Evolutionary conservation across 1,140 invertebrate genomes (phyloP), one percentile per base, ranked within the genome.

Genomic region (Mya arenaria): DNA sequence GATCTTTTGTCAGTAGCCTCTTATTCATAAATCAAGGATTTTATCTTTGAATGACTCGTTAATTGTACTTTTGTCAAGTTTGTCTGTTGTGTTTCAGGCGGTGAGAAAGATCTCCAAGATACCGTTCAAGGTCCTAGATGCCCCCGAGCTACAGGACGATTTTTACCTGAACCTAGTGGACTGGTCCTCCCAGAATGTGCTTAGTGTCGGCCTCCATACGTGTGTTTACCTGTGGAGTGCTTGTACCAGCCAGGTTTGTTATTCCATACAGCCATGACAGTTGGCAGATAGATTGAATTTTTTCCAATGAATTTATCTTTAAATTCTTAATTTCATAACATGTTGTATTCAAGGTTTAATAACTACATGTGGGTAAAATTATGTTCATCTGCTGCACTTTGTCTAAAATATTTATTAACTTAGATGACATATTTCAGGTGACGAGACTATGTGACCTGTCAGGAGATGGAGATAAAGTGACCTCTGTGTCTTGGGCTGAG

Each of bases 151-250:
- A 32, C 98, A 99, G 93, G 99, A 99, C 93, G 99, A 99, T 93
- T 99, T 99, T 93, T 99, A 99, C 92, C 93, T 99, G 34, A 99
- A 99, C 93, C 94, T 99, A 75, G 99, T 99, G 6, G 99, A 99
- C 93, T 99, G 99, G 99, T 99, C 98, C 1, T 98, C 97, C 6
- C 98, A 99, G 92, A 99, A 99, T 94, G 98, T 99, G 6, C 95
- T 99, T 28, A 98, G 98, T 92, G 99, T 99, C n/a, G 99, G 99
- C 0, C 93, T 99, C 0, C 98, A 98, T 13, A 98, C 97, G 84
- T 99, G 98, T 93, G 99, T 99, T 1, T 99, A 99, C 93, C 93
- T 99, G 52, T 99, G 99, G 99, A 99, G 98, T 88, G 99, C 99
- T 0, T 99, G 98, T 90, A 99, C 98, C 82, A 99, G 98, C 92